Evolutionary conservation across 2,113 vertebrate species (phyloP).

Genomic region (Nettapus auritus): DNA sequence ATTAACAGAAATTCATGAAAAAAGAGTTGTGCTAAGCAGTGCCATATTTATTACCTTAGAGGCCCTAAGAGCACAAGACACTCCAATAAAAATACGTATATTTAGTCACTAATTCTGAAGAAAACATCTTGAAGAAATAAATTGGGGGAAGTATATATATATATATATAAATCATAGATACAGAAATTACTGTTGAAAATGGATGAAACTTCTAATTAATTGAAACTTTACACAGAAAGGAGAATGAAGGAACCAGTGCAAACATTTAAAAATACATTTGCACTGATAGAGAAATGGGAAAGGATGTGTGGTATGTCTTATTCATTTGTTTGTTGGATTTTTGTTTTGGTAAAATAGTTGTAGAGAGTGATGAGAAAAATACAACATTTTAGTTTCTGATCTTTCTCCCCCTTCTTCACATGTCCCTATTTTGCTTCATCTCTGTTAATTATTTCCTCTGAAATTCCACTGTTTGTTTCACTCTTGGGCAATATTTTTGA

Average conservation of each 20-base stretch:
- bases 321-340: not conserved
- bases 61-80: not conserved
- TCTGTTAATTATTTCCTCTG: not conserved
- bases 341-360: not conserved
- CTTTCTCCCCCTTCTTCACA: not conserved
- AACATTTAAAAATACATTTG: not conserved
- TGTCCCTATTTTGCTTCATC: not conserved
- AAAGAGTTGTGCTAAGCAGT: not conserved
- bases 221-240: not conserved
- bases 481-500: not conserved
- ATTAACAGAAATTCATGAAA: not conserved
- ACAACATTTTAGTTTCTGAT: not conserved
- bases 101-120: not conserved
- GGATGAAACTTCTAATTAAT: not conserved
- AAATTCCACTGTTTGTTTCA: not conserved
- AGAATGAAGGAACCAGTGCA: not conserved
- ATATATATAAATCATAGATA: not conserved
- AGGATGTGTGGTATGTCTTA: not conserved
- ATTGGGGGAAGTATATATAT: not conserved
- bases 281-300: not conserved
- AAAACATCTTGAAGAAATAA: not conserved
- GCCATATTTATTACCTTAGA: not conserved
- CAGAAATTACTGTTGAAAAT: not conserved
- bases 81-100: not conserved
- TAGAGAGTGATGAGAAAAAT: not conserved